Conservation (phyloP, 2,113 vertebrate genomes). For the Apus apus region DNA sequence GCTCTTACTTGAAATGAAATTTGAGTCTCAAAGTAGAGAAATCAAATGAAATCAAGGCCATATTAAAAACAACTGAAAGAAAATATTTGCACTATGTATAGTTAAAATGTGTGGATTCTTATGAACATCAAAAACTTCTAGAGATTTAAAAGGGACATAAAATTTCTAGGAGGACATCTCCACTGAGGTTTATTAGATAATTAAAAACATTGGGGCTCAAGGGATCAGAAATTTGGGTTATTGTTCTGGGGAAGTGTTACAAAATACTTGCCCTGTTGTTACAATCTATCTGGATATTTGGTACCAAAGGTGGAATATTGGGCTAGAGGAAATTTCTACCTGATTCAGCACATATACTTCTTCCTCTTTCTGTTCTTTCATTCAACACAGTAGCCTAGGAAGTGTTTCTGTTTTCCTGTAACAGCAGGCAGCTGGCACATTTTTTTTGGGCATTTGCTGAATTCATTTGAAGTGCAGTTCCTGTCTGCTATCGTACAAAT, state of each 20-base stretch:
- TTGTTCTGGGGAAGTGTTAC: neutral
- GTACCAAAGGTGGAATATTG: neutral
- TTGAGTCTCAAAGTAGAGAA: neutral
- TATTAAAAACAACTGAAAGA: neutral
- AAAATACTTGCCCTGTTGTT: neutral
- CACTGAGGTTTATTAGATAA: neutral
- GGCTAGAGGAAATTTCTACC: neutral
- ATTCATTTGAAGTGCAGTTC: neutral
- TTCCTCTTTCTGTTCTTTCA: neutral
- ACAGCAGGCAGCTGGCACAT: neutral
- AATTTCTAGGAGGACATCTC: neutral
- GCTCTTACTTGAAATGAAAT: neutral
- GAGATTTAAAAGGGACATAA: neutral
- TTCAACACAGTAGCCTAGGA: neutral
- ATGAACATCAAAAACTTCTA: neutral
- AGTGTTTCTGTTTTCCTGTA: neutral
- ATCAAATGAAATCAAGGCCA: neutral
- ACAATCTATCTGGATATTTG: neutral
- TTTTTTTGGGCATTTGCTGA: neutral
- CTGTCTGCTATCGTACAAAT: neutral
- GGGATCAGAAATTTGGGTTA: neutral
- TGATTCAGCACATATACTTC: neutral
- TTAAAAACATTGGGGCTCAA: neutral
- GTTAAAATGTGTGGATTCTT: neutral
- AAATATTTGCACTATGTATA: neutral